Percentiles rank a stretch among this genome's conserved stretches.
These are phyloP conservation scores for Pectinophora gossypiella DNA, from an alignment of 1,140 invertebrate species.

Conservation along the genomic window DNA sequence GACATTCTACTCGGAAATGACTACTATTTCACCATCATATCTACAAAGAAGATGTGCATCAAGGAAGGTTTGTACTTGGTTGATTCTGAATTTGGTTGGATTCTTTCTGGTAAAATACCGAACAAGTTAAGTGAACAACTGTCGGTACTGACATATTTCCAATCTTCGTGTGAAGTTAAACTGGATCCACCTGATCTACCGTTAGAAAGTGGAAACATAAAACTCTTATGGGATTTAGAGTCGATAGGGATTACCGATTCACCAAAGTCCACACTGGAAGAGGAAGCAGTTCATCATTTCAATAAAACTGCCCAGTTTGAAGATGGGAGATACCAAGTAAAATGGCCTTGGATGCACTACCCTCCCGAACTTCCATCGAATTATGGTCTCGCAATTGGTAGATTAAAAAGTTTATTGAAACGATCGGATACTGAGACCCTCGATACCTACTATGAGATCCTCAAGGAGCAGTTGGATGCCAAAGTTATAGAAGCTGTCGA, in stretches of 20 bases:
- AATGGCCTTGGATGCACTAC: constrained; percentile 25
- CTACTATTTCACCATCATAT: neutral
- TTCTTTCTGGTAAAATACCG: neutral
- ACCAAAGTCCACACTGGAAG: constrained; percentile 19
- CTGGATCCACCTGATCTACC: constrained; percentile 17
- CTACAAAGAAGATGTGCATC: neutral
- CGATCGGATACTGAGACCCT: constrained; percentile 6
- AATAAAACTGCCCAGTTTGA: constrained; percentile 18
- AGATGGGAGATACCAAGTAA: constrained; percentile 19
- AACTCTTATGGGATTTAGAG: constrained; percentile 27
- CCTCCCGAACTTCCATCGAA: constrained; percentile 17
- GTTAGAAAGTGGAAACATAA: constrained; percentile 7
- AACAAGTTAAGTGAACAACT: neutral
- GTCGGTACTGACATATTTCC: constrained; percentile 17
- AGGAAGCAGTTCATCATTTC: constrained; percentile 23
- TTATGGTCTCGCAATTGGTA: constrained; percentile 18
- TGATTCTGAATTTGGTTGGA: neutral
- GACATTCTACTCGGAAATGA: constrained; percentile 3
- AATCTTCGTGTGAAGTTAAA: constrained; percentile 10
- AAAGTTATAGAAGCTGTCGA: constrained; percentile 14
- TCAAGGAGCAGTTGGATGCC: constrained; percentile 14
- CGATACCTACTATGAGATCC: neutral
- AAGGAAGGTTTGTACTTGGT: neutral
- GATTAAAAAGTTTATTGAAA: constrained; percentile 14
- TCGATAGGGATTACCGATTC: constrained; percentile 29